phyloP scores from a whole-genome alignment of 2,888 invertebrate genomes.

The Norana najaformis region DNA sequence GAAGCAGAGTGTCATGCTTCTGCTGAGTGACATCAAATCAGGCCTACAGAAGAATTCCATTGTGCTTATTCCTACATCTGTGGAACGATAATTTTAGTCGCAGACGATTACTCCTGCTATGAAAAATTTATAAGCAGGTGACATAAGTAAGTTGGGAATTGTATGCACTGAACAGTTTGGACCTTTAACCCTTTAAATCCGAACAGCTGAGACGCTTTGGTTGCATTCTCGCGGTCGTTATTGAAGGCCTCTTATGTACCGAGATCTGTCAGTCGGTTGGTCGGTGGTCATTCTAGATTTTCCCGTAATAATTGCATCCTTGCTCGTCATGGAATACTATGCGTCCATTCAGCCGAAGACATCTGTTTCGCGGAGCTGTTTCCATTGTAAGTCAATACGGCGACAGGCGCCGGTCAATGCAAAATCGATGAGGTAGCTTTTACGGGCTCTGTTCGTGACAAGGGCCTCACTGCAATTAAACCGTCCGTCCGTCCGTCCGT shows the following conservation, averaged over 20 bases:
- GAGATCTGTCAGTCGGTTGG: neutral
- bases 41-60: too few species aligned
- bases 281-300: slow-evolving; percentile 13
- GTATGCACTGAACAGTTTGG: neutral
- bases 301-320: neutral
- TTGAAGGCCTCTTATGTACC: neutral
- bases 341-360: neutral
- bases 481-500: neutral
- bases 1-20: too few species aligned
- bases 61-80: neutral
- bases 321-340: neutral
- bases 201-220: neutral
- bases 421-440: neutral
- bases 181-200: neutral
- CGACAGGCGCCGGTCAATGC: neutral
- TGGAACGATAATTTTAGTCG: neutral
- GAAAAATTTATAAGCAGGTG: neutral
- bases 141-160: neutral
- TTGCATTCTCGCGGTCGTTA: neutral
- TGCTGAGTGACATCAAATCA: too few species aligned
- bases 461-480: neutral
- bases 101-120: too few species aligned
- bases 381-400: neutral
- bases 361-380: neutral
- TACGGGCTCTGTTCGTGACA: neutral